Evolutionary conservation across 2,888 invertebrate genomes (phyloP), one percentile per base, ranked within the genome.

Genomic region (Camponotus fellah): DNA sequence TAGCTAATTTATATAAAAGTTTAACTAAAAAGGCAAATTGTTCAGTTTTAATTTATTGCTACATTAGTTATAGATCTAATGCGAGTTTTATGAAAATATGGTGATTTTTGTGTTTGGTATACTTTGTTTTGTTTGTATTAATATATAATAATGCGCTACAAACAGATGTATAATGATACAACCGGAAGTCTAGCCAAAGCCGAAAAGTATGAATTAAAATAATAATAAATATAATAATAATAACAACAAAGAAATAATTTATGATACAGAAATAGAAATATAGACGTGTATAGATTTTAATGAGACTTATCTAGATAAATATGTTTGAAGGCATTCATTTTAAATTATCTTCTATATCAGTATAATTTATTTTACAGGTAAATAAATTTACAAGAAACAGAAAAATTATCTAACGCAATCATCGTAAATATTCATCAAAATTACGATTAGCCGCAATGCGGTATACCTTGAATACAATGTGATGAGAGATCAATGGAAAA

Each of bases 401-500:
- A 21, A 53, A 53, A 58, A 58, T 46, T 14, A 69, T 43, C 1
- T 14, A 34, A 43, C 9, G n/a, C 14, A 46, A 62, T 66, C n/a
- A 12, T 17, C 3, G 26, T 26, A 2, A n/a, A 56, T 66, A 26
- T 12, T 49, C 14, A 43, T 12, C 26, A 17, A 75, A 34, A 66
- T 65, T 76, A 37, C 14, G 37, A 21, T 37, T 76, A 66, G 49
- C 8, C 46, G 34, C 49, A 14, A 37, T 37, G 12, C 53, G 26
- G n/a, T 49, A 17, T 8, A 49, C 37, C 4, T 6, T 37, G 12
- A 37, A 66, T 43, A 17, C 10, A 65, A 21, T 26, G 17, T 8
- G 21, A 72, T 12, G 49, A 21, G 53, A 66, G 43, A 43, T 40
- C 49, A 65, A 65, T 37, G n/a, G 10, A 76, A 75, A 75, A 10